Evolutionary conservation across 2,888 invertebrate species (phyloP), one percentile per base, ranked within the genome.

Genomic region (Volucella inanis): DNA sequence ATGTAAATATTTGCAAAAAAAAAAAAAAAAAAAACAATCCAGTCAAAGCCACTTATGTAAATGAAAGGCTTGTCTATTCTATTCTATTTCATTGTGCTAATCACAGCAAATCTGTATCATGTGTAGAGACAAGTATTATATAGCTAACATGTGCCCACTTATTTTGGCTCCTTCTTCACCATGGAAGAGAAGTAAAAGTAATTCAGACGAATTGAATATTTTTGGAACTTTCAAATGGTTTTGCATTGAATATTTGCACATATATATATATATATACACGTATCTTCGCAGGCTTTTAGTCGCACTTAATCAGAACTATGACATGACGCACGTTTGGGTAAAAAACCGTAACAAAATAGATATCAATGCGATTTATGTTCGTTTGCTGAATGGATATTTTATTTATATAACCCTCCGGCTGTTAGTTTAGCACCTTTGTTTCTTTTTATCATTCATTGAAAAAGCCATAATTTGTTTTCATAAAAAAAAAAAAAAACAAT

Each of bases 101-200:
- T 39, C 8, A 15, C 31, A 31, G n/a, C 18, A 43, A 67, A 67
- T 11, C 38, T 47, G 31, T 45, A 15, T 70, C 38, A 39, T 64
- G 47, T 15, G 54, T 39, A 47, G 22, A 64, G n/a, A 12, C 11
- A 6, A 12, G 12, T 55, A 55, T 52, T 49, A 18, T 39, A 54
- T 64, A 38, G 47, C 55, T 18, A 45, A 52, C 74, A 74, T 64
- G 74, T 74, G 74, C 54, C 54, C 47, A 64, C 62, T 47, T 54
- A 31, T 47, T 12, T 1, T 54, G 38, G 18, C 38, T 31, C 62
- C 45, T 22, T 38, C 45, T 11, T 43, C 10, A 31, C 14, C 22
- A 31, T 15, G n/a, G 49, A 49, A 15, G 47, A 11, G 54, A 31
- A 31, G 31, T 4, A 31, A 6, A 31, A 3, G 10, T 45, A 54